A percentile compares a stretch with the other conserved stretches of the same genome.
Evolutionary conservation across 1,140 invertebrate species (phyloP).

Genomic region (Pseudomyrmex flavicornis): DNA sequence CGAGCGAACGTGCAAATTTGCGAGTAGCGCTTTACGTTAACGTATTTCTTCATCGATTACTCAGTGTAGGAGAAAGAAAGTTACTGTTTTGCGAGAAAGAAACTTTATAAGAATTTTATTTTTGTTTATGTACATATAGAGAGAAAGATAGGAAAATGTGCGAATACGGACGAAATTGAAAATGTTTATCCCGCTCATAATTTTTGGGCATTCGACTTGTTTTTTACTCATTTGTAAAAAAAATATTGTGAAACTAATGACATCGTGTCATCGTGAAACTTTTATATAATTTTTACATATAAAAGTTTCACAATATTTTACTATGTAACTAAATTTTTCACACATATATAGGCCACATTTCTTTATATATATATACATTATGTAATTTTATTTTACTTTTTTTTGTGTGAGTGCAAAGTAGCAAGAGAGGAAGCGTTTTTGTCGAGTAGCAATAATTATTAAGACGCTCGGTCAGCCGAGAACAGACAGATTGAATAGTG

Average conservation of each 20-base stretch:
- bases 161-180: slow-evolving; percentile 6
- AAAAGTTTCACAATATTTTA: slow-evolving; percentile 52
- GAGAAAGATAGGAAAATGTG: not conserved
- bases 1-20: not conserved
- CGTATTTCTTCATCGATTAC: not conserved
- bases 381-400: no score
- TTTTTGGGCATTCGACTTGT: slow-evolving; percentile 62
- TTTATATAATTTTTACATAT: no score
- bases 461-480: not conserved
- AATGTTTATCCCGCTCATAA: slow-evolving; percentile 26
- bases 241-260: no score
- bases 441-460: not conserved
- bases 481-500: slow-evolving; percentile 17
- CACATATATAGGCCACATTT: not conserved
- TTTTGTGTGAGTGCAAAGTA: not conserved
- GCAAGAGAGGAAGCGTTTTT: not conserved
- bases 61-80: not conserved
- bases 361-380: not conserved
- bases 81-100: slow-evolving; percentile 59
- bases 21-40: not conserved
- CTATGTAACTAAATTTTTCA: not conserved
- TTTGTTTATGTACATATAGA: slow-evolving; percentile 67
- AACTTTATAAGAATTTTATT: slow-evolving; percentile 72
- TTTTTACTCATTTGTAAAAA: slow-evolving; percentile 66
- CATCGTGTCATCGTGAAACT: no score